These are phyloP conservation scores for Monodelphis domestica DNA, from an alignment of 2,797 vertebrate species.

Conservation along the genomic window DNA sequence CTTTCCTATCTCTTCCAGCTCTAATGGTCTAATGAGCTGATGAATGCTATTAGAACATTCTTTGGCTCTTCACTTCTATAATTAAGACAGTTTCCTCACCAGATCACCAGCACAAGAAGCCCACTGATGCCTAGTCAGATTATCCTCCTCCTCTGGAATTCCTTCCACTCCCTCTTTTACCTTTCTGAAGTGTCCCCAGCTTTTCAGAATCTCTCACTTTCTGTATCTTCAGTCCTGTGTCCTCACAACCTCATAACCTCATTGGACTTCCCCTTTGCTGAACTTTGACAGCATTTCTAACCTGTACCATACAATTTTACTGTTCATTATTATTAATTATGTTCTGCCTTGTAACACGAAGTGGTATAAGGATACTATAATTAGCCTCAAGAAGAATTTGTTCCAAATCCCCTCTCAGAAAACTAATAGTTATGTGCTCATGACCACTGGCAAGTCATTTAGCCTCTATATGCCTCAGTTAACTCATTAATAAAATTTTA, in stretches of 20 bases:
- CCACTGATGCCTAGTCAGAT: not conserved
- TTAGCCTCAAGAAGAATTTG: not conserved
- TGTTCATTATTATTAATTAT: not conserved
- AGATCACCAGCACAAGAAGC: not conserved
- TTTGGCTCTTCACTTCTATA: not conserved
- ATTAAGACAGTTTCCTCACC: not conserved
- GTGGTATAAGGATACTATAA: not conserved
- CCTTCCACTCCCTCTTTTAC: not conserved
- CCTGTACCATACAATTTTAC: not conserved
- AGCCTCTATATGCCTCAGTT: not conserved
- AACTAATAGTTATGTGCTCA: not conserved
- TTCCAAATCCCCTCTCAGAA: not conserved
- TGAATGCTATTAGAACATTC: not conserved
- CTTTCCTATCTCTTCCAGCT: not conserved
- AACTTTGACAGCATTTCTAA: slow-evolving; percentile 22
- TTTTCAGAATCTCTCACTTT: slow-evolving; percentile 1
- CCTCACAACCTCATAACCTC: not conserved
- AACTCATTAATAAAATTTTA: not conserved
- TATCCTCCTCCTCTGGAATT: not conserved
- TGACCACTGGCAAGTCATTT: not conserved
- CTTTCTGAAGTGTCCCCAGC: not conserved
- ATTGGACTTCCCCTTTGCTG: not conserved
- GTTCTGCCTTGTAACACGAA: not conserved
- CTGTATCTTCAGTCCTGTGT: not conserved
- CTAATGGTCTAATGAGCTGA: not conserved